Conservation (phyloP, 2,888 invertebrate species). For the Ophion ventricosus region DNA sequence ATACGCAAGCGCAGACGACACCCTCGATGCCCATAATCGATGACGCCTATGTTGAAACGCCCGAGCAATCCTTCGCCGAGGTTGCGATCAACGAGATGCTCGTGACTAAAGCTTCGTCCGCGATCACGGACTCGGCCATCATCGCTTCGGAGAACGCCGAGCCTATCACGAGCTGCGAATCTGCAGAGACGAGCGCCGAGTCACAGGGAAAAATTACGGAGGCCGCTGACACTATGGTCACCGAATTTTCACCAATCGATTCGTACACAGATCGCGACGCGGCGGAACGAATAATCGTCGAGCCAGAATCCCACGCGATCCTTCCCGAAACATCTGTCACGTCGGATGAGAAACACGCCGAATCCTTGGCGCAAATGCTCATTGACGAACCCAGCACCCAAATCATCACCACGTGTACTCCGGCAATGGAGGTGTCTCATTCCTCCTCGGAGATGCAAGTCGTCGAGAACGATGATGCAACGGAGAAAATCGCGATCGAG, state of each 20-base stretch:
- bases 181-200: slow-evolving; percentile 32
- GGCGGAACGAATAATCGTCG: slow-evolving; percentile 24
- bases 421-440: slow-evolving; percentile 64
- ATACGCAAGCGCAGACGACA: slow-evolving; percentile 75
- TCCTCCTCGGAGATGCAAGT: slow-evolving; percentile 70
- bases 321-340: slow-evolving; percentile 44
- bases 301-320: slow-evolving; percentile 15
- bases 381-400: slow-evolving; percentile 52
- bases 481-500: slow-evolving; percentile 67
- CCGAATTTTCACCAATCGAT: slow-evolving; percentile 18
- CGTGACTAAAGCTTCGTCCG: slow-evolving; percentile 71
- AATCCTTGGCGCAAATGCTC: slow-evolving; percentile 65
- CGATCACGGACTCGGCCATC: slow-evolving; percentile 40
- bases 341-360: slow-evolving; percentile 42
- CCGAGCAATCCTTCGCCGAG: slow-evolving; percentile 72
- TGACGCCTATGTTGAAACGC: slow-evolving; percentile 75
- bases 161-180: neutral
- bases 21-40: slow-evolving; percentile 82
- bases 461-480: slow-evolving; percentile 63
- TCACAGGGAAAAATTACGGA: slow-evolving; percentile 55
- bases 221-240: neutral
- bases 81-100: slow-evolving; percentile 76
- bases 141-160: neutral
- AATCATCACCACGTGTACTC: neutral
- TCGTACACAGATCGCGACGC: neutral